phyloP scores from a whole-genome alignment of 2,888 invertebrate genomes.

The Trachelus iudaicus region DNA sequence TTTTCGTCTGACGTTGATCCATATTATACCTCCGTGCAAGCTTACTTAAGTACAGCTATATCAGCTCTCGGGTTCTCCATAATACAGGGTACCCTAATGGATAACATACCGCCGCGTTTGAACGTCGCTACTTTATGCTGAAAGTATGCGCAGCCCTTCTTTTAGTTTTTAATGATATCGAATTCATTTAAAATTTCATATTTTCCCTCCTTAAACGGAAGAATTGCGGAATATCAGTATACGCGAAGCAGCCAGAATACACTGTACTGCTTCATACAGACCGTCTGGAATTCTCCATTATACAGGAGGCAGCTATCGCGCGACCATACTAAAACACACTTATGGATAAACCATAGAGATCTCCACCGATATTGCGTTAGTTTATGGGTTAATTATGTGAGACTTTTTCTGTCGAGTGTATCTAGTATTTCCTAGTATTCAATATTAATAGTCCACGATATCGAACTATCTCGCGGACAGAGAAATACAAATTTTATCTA shows the following conservation, averaged over 20 bases:
- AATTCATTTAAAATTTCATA: conserved; percentile 37
- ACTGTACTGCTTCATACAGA: conserved; percentile 21
- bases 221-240: conserved; percentile 32
- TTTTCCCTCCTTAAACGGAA: conserved; percentile 17
- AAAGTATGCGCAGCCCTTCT: neutral
- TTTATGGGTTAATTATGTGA: conserved; percentile 58
- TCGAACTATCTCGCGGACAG: neutral
- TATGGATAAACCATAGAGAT: conserved; percentile 25
- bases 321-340: conserved; percentile 7
- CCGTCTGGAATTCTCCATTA: conserved; percentile 2
- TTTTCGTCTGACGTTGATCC: neutral
- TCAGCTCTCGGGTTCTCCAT: neutral
- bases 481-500: neutral
- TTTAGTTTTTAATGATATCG: neutral
- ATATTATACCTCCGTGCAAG: neutral
- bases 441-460: neutral
- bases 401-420: conserved; percentile 31
- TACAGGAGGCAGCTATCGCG: neutral
- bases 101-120: neutral
- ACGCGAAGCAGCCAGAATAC: conserved; percentile 30
- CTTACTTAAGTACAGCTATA: neutral
- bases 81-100: neutral
- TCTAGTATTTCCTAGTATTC: neutral
- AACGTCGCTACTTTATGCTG: neutral
- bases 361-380: conserved; percentile 40